Evolutionary conservation across 1,140 invertebrate species (phyloP).

Genomic region (Bombus affinis): DNA sequence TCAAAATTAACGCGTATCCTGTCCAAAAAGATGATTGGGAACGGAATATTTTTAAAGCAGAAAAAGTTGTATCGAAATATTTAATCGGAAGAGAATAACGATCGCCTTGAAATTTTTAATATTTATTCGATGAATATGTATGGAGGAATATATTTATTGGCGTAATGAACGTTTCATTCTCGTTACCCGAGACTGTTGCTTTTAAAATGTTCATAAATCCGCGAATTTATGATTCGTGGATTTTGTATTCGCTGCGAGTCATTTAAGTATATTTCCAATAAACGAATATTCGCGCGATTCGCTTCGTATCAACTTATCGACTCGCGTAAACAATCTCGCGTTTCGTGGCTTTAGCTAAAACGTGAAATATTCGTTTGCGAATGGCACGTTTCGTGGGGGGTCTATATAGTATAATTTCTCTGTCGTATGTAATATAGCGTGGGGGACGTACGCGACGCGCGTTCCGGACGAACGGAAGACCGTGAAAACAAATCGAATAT

Average conservation of each 20-base stretch:
- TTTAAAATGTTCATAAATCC: neutral
- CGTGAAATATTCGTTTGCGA: neutral
- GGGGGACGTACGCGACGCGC: conserved; percentile 22
- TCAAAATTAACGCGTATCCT: neutral
- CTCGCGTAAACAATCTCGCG: neutral
- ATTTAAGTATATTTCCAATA: too few relatives aligned
- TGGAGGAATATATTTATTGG: too few relatives aligned
- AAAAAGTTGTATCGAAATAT: too few relatives aligned
- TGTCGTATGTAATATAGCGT: neutral
- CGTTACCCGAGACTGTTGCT: neutral
- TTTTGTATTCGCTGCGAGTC: too few relatives aligned
- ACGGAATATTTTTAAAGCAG: too few relatives aligned
- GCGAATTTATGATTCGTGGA: too few relatives aligned
- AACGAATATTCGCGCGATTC: neutral
- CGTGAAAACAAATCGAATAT: conserved; percentile 34
- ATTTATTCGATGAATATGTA: too few relatives aligned
- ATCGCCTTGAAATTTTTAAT: neutral
- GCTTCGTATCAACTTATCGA: neutral
- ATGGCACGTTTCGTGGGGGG: neutral
- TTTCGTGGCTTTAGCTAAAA: neutral
- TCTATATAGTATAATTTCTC: neutral
- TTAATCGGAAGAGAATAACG: neutral
- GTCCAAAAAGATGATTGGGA: neutral
- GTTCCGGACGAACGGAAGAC: conserved; percentile 46
- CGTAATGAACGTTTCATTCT: too few relatives aligned